These are phyloP conservation scores for Cossypha dichroa DNA, from an alignment of 2,797 vertebrate genomes.

Conservation along the genomic window DNA sequence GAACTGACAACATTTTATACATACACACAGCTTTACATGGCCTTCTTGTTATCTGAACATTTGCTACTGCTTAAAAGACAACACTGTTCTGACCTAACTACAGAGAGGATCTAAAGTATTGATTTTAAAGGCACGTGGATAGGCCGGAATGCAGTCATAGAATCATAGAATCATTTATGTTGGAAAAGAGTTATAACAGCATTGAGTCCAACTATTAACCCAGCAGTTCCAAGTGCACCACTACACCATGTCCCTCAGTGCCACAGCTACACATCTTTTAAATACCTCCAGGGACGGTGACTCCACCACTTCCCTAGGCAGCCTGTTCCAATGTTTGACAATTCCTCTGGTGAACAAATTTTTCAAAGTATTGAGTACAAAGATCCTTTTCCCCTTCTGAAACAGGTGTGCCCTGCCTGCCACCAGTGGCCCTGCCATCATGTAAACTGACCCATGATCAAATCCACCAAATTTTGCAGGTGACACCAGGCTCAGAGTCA, in stretches of 20 bases:
- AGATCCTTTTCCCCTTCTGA: neutral
- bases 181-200: neutral
- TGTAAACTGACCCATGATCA: neutral
- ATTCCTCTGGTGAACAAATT: neutral
- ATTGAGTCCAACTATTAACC: neutral
- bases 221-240: neutral
- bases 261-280: neutral
- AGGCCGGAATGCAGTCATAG: neutral
- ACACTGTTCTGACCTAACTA: neutral
- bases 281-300: neutral
- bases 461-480: fast-evolving
- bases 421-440: neutral
- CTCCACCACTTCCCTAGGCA: neutral
- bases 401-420: neutral
- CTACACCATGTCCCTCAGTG: neutral
- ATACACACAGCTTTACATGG: neutral
- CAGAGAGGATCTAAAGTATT: neutral
- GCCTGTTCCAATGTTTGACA: neutral
- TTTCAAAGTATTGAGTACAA: neutral
- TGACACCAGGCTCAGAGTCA: neutral
- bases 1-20: neutral
- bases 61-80: neutral
- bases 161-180: neutral
- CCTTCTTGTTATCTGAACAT: neutral
- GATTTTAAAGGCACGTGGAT: neutral